Evolutionary conservation across 2,888 invertebrate genomes (phyloP).

Genomic region (Drosophila ustulata): DNA sequence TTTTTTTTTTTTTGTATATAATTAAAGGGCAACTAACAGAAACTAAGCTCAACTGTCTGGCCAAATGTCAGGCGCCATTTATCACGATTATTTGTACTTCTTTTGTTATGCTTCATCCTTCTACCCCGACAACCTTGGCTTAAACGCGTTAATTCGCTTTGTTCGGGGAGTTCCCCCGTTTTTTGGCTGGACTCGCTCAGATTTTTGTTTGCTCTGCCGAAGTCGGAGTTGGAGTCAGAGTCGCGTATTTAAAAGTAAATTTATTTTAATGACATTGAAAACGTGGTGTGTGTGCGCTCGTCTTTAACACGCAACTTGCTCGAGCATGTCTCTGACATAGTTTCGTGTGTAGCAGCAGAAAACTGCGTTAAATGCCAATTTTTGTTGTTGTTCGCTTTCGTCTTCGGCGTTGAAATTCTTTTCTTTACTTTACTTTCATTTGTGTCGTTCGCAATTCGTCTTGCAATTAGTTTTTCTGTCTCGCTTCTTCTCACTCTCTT

Average conservation of each 20-base stretch:
- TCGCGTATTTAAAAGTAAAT: conserved; percentile 56
- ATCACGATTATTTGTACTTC: conserved; percentile 39
- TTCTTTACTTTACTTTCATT: conserved; percentile 55
- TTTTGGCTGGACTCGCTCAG: conserved; percentile 28
- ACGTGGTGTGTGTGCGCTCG: conserved; percentile 24
- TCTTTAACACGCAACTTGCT: conserved; percentile 36
- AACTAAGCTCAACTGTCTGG: conserved; percentile 47
- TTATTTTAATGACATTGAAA: conserved; percentile 72
- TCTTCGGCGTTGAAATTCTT: conserved; percentile 5
- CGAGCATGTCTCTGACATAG: conserved; percentile 29
- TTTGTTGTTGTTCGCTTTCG: conserved; percentile 23
- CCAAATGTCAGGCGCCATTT: conserved; percentile 61
- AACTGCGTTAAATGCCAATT: conserved; percentile 33
- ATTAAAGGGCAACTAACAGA: conserved; percentile 37
- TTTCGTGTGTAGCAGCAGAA: conserved; percentile 28
- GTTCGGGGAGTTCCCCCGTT: conserved; percentile 30
- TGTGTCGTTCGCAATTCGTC: conserved; percentile 28
- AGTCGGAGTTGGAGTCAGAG: no score
- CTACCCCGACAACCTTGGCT: not conserved
- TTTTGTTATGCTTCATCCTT: not conserved
- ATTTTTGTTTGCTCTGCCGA: not conserved
- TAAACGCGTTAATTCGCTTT: conserved; percentile 7
- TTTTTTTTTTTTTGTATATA: conserved; percentile 18
- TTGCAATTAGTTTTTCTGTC: conserved; percentile 37
- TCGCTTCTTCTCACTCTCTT: conserved; percentile 7